Evolutionary conservation across 2,797 vertebrate species (phyloP), one percentile per base, ranked within the genome.

Genomic region (Eremophila alpestris): DNA sequence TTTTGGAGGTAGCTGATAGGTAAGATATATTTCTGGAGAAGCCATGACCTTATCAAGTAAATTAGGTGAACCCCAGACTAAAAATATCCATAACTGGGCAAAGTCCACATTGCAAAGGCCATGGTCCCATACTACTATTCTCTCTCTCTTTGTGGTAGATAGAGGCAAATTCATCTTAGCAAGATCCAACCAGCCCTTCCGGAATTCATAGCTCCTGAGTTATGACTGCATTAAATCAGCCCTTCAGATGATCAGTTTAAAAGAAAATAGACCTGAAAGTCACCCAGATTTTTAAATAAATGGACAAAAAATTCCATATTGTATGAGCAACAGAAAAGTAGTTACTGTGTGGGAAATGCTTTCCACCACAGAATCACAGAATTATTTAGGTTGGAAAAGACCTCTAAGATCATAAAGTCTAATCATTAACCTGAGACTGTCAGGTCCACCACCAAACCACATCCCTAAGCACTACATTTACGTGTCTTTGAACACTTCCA

Each of bases 371-470:
- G n/a, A 43, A 59, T 46, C 13, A 52, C 10, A 8, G 34, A 78
- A 65, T 41, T 8, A 54, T 73, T 78, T 67, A n/a, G 5, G 8
- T 24, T 54, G 54, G 32, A 65, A 59, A 54, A 59, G 11, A 48
- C 32, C 19, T 43, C 22, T 36, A 65, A 73, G 52, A 73, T 23
- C n/a, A 27, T 20, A 10, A 38, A 38, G 26, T 41, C 7, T 22
- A 65, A 38, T 16, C 34, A 46, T 41, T 65, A 59, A 54, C 3
- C 3, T 36, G 23, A 15, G 13, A 13, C 19, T 21, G 8, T 29
- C 9, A 36, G 26, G 11, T 21, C 34, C 19, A 32, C 18, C 21
- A 21, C 19, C 40, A 59, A 54, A 41, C 18, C 0, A 0, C 36
- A 16, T 12, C 22, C 22, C 26, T 59, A 59, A 65, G 5, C 3